Conservation (phyloP, 2,797 vertebrate genomes). For the Morelia viridis region DNA sequence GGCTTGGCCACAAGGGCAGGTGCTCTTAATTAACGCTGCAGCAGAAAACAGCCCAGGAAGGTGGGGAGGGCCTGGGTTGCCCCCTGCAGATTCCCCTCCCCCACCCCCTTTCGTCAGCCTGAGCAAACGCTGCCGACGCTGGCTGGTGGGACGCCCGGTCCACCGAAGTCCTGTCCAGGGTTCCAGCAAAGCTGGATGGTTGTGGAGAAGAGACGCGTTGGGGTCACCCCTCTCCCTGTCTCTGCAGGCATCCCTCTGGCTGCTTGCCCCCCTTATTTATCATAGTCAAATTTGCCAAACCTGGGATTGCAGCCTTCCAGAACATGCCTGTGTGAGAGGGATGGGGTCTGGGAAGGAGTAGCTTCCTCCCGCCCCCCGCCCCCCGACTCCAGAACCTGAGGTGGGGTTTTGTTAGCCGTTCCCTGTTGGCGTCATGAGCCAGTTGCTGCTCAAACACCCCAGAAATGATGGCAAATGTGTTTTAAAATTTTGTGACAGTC, state of each 20-base stretch:
- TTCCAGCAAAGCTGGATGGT: background rate
- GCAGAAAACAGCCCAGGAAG: fast-evolving
- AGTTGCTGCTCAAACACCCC: slow-evolving; percentile 59
- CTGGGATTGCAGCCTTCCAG: background rate
- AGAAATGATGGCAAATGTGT: slow-evolving; percentile 63
- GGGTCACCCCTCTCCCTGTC: background rate
- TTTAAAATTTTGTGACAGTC: slow-evolving; percentile 68
- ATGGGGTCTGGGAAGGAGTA: background rate
- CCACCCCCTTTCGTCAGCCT: background rate
- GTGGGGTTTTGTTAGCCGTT: slow-evolving; percentile 28
- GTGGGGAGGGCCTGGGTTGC: too few species aligned
- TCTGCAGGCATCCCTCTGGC: background rate
- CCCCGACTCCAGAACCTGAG: background rate
- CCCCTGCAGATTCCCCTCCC: background rate
- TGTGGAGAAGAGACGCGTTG: background rate
- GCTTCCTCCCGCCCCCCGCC: background rate
- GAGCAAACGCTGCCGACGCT: background rate
- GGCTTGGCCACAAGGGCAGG: slow-evolving; percentile 47
- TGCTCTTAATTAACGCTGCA: background rate
- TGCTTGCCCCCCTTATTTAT: background rate
- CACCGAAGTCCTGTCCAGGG: background rate
- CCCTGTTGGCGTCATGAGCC: slow-evolving; percentile 27
- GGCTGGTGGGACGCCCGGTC: background rate
- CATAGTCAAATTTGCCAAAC: background rate
- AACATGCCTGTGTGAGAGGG: too few species aligned